Conservation (phyloP, 2,888 invertebrate species). For the Drosophila infuscata region DNA sequence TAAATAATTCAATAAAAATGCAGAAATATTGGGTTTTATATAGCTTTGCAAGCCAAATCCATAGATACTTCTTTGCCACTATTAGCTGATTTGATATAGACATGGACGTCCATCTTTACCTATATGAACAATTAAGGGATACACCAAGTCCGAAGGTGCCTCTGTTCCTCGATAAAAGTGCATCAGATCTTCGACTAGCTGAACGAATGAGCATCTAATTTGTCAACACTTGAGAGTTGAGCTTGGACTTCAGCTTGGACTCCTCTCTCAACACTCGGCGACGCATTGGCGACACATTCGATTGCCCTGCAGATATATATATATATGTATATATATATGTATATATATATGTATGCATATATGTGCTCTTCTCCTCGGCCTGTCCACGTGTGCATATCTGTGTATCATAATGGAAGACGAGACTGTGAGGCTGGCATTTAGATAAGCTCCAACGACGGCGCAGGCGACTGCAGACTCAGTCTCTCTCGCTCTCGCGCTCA, state of each 20-base stretch:
- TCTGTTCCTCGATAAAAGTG: conserved; percentile 8
- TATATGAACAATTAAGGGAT: background rate
- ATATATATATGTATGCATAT: background rate
- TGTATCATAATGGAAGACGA: conserved; percentile 86
- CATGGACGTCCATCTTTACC: background rate
- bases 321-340: background rate
- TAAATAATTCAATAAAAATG: too few relatives aligned
- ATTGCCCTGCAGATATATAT: conserved; percentile 72
- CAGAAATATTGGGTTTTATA: background rate
- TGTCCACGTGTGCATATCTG: conserved; percentile 77
- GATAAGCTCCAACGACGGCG: conserved; percentile 79
- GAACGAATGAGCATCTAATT: background rate
- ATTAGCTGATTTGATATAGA: background rate
- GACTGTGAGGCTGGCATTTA: conserved; percentile 86
- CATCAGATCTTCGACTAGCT: conserved; percentile 24
- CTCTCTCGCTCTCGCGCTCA: background rate
- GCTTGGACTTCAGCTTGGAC: conserved; percentile 18
- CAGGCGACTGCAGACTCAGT: conserved; percentile 8
- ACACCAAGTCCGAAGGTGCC: background rate
- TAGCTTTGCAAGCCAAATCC: background rate
- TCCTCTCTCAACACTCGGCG: conserved; percentile 43
- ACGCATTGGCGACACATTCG: conserved; percentile 82
- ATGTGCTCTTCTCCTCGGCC: conserved; percentile 7
- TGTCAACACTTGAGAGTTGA: conserved; percentile 26
- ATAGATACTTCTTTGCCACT: background rate